Percentiles rank a stretch among this genome's conserved stretches.
Evolutionary conservation across 2,888 invertebrate genomes (phyloP).

Genomic region (Macrosoma leucophasiata): DNA sequence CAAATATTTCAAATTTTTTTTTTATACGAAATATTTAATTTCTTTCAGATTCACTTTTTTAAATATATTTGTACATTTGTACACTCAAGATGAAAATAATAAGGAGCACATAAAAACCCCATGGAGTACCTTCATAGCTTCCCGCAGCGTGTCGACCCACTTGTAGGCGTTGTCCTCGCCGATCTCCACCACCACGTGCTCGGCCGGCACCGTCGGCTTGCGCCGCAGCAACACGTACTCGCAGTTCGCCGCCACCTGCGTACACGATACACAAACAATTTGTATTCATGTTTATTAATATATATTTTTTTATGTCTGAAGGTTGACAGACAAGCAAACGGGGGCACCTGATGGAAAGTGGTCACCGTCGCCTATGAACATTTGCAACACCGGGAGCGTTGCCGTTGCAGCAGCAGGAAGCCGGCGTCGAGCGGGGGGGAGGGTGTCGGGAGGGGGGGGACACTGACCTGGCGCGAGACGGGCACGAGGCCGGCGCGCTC

Average conservation of each 20-base stretch:
- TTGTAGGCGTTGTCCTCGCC: slow-evolving; percentile 79
- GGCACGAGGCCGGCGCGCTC: slow-evolving; percentile 47
- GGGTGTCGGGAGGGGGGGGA: too few species aligned
- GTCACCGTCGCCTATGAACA: too few species aligned
- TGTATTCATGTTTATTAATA: neutral
- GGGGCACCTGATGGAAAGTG: too few species aligned
- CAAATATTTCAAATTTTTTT: too few species aligned
- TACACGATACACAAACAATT: slow-evolving; percentile 28
- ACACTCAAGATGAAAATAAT: too few species aligned
- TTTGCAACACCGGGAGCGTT: slow-evolving; percentile 58
- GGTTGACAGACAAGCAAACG: too few species aligned
- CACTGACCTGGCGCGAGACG: slow-evolving; percentile 28
- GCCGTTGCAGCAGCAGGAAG: slow-evolving; percentile 85
- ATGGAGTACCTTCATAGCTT: slow-evolving; percentile 82
- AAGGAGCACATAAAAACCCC: too few species aligned
- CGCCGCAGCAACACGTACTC: slow-evolving; percentile 82
- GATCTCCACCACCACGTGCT: slow-evolving; percentile 76
- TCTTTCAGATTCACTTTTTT: too few species aligned
- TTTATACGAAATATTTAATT: too few species aligned
- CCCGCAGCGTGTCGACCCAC: slow-evolving; percentile 90
- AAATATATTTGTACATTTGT: too few species aligned
- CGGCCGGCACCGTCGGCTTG: slow-evolving; percentile 53
- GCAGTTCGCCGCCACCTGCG: slow-evolving; percentile 79
- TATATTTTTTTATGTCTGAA: too few species aligned
- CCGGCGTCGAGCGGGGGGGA: too few species aligned